A percentile compares a stretch with the other conserved stretches of the same genome.
phyloP scores from a whole-genome alignment of 1,140 invertebrate species.

The Spodoptera litura region DNA sequence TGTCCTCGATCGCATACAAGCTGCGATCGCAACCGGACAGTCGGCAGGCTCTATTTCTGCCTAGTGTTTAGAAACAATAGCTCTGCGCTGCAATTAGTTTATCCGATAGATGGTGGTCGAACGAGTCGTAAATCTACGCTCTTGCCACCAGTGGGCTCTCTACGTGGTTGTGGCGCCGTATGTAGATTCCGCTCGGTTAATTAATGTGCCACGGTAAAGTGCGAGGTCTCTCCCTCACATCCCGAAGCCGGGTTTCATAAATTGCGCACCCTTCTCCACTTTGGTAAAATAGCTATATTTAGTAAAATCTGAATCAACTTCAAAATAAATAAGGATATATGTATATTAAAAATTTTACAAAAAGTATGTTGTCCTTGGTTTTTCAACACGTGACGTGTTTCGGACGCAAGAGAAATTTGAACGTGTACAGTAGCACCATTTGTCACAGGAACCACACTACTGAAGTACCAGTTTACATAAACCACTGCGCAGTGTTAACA shows the following conservation, averaged over 20 bases:
- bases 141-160: conserved; percentile 75
- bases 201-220: conserved; percentile 82
- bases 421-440: conserved; percentile 45
- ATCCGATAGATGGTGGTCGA: conserved; percentile 82
- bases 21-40: conserved; percentile 53
- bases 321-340: too few species aligned
- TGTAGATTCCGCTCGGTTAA: conserved; percentile 81
- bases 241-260: conserved; percentile 71
- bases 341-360: too few species aligned
- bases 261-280: conserved; percentile 79
- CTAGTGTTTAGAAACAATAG: conserved; percentile 83
- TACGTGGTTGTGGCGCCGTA: conserved; percentile 75
- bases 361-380: background rate
- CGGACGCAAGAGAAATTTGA: conserved; percentile 25
- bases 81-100: conserved; percentile 82
- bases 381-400: conserved; percentile 22
- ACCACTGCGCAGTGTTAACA: conserved; percentile 39
- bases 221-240: conserved; percentile 67
- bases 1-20: conserved; percentile 65
- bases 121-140: conserved; percentile 82
- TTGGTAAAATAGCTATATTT: conserved; percentile 71
- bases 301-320: conserved; percentile 75
- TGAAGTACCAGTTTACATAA: conserved; percentile 44
- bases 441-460: conserved; percentile 42
- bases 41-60: conserved; percentile 66